These are phyloP conservation scores for Scaptomyza montana DNA, from an alignment of 1,140 invertebrate species.

Conservation along the genomic window DNA sequence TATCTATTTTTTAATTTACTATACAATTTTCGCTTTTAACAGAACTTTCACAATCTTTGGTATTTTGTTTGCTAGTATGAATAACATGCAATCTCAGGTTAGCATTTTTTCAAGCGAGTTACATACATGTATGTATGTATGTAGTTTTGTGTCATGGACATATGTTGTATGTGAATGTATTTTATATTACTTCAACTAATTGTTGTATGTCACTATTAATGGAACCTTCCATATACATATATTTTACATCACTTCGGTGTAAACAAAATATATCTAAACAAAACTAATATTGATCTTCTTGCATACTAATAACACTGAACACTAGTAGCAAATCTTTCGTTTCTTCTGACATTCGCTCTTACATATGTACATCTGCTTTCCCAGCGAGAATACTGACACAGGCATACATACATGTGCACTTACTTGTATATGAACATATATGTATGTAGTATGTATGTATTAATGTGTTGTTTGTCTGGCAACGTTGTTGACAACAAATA, in stretches of 20 bases:
- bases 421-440: neutral
- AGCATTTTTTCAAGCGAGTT: conserved; percentile 17
- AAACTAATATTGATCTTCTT: conserved; percentile 33
- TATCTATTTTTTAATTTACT: conserved; percentile 19
- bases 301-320: conserved; percentile 18
- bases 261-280: conserved; percentile 34
- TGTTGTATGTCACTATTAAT: conserved; percentile 2
- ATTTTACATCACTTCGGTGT: conserved; percentile 26
- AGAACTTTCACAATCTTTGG: conserved; percentile 41
- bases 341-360: conserved; percentile 6
- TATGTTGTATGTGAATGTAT: conserved; percentile 4
- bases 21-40: conserved; percentile 10
- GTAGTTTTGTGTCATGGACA: conserved; percentile 9
- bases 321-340: conserved; percentile 21
- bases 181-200: neutral
- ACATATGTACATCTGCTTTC: neutral
- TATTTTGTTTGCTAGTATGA: conserved; percentile 2
- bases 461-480: no score
- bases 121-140: conserved; percentile 2
- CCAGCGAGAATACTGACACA: neutral
- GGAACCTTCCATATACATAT: neutral
- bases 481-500: no score
- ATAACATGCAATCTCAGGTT: neutral
- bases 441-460: no score
- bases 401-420: neutral